Percentiles rank a stretch among this genome's conserved stretches.
phyloP scores from a whole-genome alignment of 2,888 invertebrate species.

The Caenorhabditis sp. region DNA sequence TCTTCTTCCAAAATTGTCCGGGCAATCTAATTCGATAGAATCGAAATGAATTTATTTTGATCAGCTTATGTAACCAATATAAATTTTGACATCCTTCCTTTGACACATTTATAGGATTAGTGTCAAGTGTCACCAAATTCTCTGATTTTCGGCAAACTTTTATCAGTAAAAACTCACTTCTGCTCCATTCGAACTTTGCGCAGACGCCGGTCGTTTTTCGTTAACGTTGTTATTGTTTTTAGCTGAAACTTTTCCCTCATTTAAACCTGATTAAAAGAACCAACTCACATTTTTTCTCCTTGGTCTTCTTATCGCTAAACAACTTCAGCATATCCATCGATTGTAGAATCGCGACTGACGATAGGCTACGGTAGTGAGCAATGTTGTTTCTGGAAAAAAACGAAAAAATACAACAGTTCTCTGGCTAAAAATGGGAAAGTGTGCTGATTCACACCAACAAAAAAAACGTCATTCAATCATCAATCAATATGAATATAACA shows the following conservation, averaged over 20 bases:
- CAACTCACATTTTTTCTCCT: slow-evolving; percentile 47
- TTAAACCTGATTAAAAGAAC: no score
- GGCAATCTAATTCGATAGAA: no score
- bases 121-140: no score
- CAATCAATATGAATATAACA: slow-evolving; percentile 5
- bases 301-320: slow-evolving; percentile 50
- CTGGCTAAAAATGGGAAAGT: background rate
- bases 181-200: slow-evolving; percentile 53
- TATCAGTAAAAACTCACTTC: background rate
- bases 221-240: slow-evolving; percentile 53
- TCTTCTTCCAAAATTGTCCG: no score
- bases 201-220: slow-evolving; percentile 55
- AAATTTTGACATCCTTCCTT: no score
- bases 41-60: no score
- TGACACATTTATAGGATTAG: no score
- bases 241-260: no score
- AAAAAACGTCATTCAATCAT: slow-evolving; percentile 15
- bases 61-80: no score
- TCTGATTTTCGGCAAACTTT: background rate
- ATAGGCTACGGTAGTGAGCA: slow-evolving; percentile 27
- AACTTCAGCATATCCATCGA: slow-evolving; percentile 60
- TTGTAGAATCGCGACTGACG: slow-evolving; percentile 11
- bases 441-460: background rate
- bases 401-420: background rate
- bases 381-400: slow-evolving; percentile 13